Base-by-base conservation (phyloP, 2,888 invertebrate species). In the Phanerotoma sp. region DNA sequence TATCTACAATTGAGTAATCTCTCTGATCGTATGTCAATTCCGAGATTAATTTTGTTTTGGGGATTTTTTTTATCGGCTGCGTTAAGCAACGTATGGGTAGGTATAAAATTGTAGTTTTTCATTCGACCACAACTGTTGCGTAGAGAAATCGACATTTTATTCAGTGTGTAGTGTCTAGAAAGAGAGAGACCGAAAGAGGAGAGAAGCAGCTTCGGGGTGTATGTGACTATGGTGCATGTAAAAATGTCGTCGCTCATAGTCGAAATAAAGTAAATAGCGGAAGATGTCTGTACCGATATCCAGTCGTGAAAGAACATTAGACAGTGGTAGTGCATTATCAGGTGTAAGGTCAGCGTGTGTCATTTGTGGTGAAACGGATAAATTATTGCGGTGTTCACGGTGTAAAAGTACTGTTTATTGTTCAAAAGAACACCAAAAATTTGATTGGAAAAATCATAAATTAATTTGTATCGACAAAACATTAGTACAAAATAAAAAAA, bases 381-480 rank as follows among this genome's bases (percentile, higher is more conserved):
- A 84, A 65, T 78, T 88, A 66, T 79, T 86, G 60, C 84, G 89
- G 66, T 92, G 92, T 78, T 84, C 85, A 63, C 84, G 87, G 65
- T 93, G 93, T 75, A 86, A 87, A 71, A 78, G 77, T 57, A 82
- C 84, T 47, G 87, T 85, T 77, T 93, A 93, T 77, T 93, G 92
- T 78, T 87, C 86, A 57, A 87, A 84, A 65, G 86, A 86, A 60
- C 92, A 93, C 75, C 92, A 92, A 77, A 84, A 83, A 61, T 80
- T 84, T 67, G 88, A 92, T 73, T 92, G 91, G 91, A 86, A 85
- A 71, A 81, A 80, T 63, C 92, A 93, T 72, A 90, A 86, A 79
- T 78, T 77, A 46, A 62, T 66, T 54, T 75, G 75, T 46, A 51
- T 60, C 28, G n/a, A 51, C 16, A 5, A 25, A 25, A 7, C 25